These are phyloP conservation scores for Parazoanthus darwini DNA, from an alignment of 92 coral and sea anemone genomes.

Conservation along the genomic window DNA sequence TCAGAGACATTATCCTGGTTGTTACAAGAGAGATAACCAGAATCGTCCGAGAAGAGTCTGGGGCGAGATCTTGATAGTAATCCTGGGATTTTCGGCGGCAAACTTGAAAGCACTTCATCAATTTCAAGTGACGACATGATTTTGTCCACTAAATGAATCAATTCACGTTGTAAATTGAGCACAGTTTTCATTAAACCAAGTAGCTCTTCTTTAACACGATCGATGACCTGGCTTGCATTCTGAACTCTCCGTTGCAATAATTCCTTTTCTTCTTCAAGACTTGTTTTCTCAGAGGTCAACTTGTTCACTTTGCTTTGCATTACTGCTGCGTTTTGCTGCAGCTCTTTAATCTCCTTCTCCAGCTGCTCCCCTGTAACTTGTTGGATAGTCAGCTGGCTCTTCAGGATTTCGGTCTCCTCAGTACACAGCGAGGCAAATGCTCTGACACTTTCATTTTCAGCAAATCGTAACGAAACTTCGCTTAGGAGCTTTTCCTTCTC, in stretches of 20 bases:
- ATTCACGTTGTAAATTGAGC: slow-evolving; percentile 78
- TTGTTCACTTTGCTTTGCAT: slow-evolving; percentile 62
- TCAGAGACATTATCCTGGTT: slow-evolving; percentile 55
- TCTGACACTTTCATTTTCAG: slow-evolving; percentile 72
- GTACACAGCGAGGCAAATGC: slow-evolving; percentile 75
- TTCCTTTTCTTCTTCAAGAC: slow-evolving; percentile 75
- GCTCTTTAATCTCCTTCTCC: slow-evolving; percentile 65
- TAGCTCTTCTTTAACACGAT: slow-evolving; percentile 79
- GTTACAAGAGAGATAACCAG: slow-evolving; percentile 58
- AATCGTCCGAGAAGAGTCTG: slow-evolving; percentile 55
- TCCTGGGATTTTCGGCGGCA: slow-evolving; percentile 36
- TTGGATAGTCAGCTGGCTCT: slow-evolving; percentile 63
- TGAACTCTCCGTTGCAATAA: slow-evolving; percentile 70
- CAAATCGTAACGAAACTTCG: slow-evolving; percentile 70
- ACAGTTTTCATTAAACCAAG: slow-evolving; percentile 80
- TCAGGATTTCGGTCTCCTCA: slow-evolving; percentile 73
- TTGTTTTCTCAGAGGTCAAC: slow-evolving; percentile 65
- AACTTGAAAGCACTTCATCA: slow-evolving; percentile 45
- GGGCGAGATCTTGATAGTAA: slow-evolving; percentile 43
- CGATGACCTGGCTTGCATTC: slow-evolving; percentile 75
- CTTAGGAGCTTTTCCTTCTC: slow-evolving; percentile 78
- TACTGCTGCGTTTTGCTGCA: slow-evolving; percentile 64
- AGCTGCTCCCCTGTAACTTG: slow-evolving; percentile 64
- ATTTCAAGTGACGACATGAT: slow-evolving; percentile 66
- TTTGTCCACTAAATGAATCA: slow-evolving; percentile 69